Evolutionary conservation across 2,888 invertebrate species (phyloP).

Genomic region (Cinara cedri): DNA sequence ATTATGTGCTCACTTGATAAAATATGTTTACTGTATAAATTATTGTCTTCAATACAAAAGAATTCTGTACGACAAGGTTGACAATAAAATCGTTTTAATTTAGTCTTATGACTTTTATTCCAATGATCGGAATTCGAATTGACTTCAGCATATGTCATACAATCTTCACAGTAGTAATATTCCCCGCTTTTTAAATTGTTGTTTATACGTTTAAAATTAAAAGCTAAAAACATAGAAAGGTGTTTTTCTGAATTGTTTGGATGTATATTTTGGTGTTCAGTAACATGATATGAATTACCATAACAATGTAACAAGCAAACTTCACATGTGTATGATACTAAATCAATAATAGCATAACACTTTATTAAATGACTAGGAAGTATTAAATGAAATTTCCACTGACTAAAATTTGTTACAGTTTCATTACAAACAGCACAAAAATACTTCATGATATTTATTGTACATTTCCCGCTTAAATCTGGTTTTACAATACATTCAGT

Average conservation of each 20-base stretch:
- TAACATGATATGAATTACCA: slow-evolving; percentile 21
- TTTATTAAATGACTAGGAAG: slow-evolving; percentile 36
- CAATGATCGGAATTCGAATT: slow-evolving; percentile 30
- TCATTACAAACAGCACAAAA: slow-evolving; percentile 31
- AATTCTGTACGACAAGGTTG: slow-evolving; percentile 42
- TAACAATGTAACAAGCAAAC: slow-evolving; percentile 39
- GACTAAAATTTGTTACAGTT: not conserved
- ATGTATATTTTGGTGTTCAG: slow-evolving; percentile 48
- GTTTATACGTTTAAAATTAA: slow-evolving; percentile 42
- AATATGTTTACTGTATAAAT: slow-evolving; percentile 21
- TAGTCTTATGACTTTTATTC: slow-evolving; percentile 46
- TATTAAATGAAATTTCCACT: slow-evolving; percentile 33
- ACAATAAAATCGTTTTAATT: slow-evolving; percentile 33
- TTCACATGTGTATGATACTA: slow-evolving; percentile 50
- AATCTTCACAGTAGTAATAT: slow-evolving; percentile 43
- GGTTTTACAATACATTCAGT: slow-evolving; percentile 20
- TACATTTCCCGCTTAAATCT: not conserved
- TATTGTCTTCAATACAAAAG: slow-evolving; percentile 38
- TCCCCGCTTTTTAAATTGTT: slow-evolving; percentile 3
- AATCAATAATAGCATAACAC: slow-evolving; percentile 17
- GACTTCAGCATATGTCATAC: slow-evolving; percentile 38
- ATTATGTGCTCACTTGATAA: slow-evolving; percentile 40
- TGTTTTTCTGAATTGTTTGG: slow-evolving; percentile 37
- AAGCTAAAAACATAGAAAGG: slow-evolving; percentile 32
- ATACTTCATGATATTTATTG: slow-evolving; percentile 1